Evolutionary conservation across 2,113 vertebrate genomes (phyloP), one percentile per base, ranked within the genome.

Genomic region (Rallus limicola): DNA sequence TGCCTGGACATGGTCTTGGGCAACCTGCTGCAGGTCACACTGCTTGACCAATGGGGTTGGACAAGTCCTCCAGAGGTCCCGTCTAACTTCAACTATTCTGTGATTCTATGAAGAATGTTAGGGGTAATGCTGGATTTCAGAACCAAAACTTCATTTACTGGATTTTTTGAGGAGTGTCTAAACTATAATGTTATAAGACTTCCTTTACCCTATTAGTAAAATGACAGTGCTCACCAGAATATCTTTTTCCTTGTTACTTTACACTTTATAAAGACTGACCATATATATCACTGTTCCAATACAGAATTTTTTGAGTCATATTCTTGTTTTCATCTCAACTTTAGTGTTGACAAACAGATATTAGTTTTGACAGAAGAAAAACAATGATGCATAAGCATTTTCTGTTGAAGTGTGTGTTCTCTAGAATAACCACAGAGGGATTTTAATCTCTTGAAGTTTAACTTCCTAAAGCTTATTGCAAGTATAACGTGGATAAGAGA

Each of bases 371-470:
- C 53, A 95, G 58, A 55, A 93, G 40, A 33, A 59, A 92, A 97
- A 79, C 64, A 79, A 67, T 36, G 24, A 36, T 33, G 44, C 42
- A 70, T 23, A 93, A 72, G 48, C 56, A 59, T 87, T 84, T 81
- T 81, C 53, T 63, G 48, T 67, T 76, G 90, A 96, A 96, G 44
- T 74, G 29, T 72, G 56, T 40, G 31, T 50, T 76, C 58, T 58
- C 25, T 59, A 82, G 79, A 52, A 88, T 88, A 95, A 77, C 53
- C 89, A 91, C 93, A 88, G 64, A 96, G 92, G 86, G 92, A 81
- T 87, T 95, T 97, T 88, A 94, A 82, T 95, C 75, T 95, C 83
- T 78, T 93, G 88, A 97, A 97, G 90, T 96, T 88, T 91, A 94
- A 95, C 89, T 96, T 97, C 97, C 92, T 80, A 93, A 97, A 97